Evolutionary conservation across 2,888 invertebrate species (phyloP).

Genomic region (Pristionchus maxplancki): DNA sequence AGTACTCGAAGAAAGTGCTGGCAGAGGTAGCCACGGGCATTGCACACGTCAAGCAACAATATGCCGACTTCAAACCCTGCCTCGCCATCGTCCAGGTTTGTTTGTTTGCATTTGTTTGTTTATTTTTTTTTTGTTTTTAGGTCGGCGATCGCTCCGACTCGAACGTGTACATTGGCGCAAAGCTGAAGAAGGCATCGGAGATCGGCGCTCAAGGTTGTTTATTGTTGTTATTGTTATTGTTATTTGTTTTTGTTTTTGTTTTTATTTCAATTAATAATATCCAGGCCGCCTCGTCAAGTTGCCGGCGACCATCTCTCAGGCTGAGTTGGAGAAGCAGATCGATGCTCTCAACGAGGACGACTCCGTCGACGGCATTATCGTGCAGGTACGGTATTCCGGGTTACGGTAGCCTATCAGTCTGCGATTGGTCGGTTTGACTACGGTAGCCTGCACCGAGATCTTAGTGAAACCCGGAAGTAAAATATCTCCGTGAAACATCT

Average conservation of each 20-base stretch:
- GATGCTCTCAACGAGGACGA: conserved; percentile 88
- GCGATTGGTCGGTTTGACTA: neutral
- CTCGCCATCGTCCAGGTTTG: conserved; percentile 88
- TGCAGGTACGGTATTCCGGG: conserved; percentile 70
- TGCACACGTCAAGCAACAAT: conserved; percentile 76
- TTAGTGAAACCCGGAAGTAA: neutral
- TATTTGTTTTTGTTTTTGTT: too few species aligned
- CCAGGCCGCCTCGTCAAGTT: conserved; percentile 86
- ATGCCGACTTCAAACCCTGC: conserved; percentile 84
- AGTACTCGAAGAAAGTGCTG: conserved; percentile 81
- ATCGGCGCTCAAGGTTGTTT: conserved; percentile 89
- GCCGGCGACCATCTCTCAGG: conserved; percentile 87
- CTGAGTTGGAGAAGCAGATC: conserved; percentile 81
- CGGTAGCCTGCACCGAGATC: too few species aligned
- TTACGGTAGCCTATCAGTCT: neutral
- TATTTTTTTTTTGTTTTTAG: conserved; percentile 80
- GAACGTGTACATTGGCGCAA: conserved; percentile 97
- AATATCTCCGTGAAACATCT: neutral
- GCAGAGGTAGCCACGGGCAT: conserved; percentile 84
- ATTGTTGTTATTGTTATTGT: too few species aligned
- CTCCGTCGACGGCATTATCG: conserved; percentile 81
- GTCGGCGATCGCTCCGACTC: conserved; percentile 97
- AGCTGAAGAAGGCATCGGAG: conserved; percentile 91
- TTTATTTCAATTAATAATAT: too few species aligned
- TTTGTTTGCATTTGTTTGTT: neutral